Evolutionary conservation across 23 tunicate genomes (phyloP), one percentile per base, ranked within the genome.

Genomic region (Botrylloides violaceus): DNA sequence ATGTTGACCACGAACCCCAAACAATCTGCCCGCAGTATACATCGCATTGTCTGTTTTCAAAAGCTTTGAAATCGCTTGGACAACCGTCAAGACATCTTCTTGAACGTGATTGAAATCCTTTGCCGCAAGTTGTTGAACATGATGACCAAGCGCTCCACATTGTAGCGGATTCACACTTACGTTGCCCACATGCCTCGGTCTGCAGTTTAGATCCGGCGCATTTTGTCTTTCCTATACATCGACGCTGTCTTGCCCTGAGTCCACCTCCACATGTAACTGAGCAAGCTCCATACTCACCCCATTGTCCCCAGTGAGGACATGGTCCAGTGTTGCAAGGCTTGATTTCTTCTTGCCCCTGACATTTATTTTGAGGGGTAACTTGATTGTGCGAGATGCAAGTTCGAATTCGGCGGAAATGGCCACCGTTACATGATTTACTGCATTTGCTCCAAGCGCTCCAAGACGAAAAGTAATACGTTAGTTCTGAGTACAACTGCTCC

Each of bases 261-360:
- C 93, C 93, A 3, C 65, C 58, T 3, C 84, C 84, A 66, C 93
- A 85, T 5, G 76, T 76, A 12, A 49, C 71, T 12, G 72, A 34
- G 71, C 93, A 85, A 19, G 63, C 49, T 4, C 71, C 73, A 34
- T 58, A 78, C 5, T 33, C 61, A 23, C 71, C 71, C 80, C 81
- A 85, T 22, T 64, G 64, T n/a, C 80, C 49, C 82, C 78, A 80
- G 70, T 76, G 77, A 2, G 84, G 63, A 43, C 74, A 68, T 5
- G 74, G 31, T 23, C n/a, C 29, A 28, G 47, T 3, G 29, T 68
- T 68, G n/a, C 74, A 68, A 32, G 74, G 38, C 1, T 43, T 68
- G 0, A 37, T 15, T 38, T 68, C 58, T 37, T 39, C 58, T 22
- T 68, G 58, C 4, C 58, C 58, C 2, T 24, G 30, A 26, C 74